Evolutionary conservation across 2,797 vertebrate species (phyloP).

Genomic region (Microchirus variegatus): DNA sequence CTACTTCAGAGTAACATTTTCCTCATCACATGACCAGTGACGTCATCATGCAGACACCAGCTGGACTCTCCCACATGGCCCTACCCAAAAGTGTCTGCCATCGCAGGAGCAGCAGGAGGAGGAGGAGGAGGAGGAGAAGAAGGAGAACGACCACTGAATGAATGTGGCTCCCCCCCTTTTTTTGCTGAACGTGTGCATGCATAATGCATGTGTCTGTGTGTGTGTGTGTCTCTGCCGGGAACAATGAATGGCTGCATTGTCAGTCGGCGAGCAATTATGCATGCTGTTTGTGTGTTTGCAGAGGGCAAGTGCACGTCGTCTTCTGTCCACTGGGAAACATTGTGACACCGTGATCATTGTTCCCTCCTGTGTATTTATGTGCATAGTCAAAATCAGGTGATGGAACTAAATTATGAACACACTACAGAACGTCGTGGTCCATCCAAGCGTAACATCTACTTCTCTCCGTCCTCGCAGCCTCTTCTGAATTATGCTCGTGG

Average conservation of each 20-base stretch:
- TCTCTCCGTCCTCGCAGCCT: conserved; percentile 9
- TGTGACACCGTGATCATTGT: conserved; percentile 21
- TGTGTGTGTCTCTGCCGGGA: conserved; percentile 21
- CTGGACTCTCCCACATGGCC: conserved; percentile 32
- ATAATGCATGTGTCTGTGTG: background rate
- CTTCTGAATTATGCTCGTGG: conserved; percentile 14
- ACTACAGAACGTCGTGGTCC: conserved; percentile 31
- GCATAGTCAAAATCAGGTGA: conserved; percentile 59
- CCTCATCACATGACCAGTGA: conserved; percentile 24
- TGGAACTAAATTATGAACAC: conserved; percentile 49
- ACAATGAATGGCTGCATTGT: conserved; percentile 58
- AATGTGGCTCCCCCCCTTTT: conserved; percentile 10
- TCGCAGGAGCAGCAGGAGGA: conserved; percentile 10
- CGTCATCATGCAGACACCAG: conserved; percentile 18
- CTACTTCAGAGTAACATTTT: conserved; percentile 29
- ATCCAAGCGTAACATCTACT: conserved; percentile 21
- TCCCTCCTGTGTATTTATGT: conserved; percentile 25
- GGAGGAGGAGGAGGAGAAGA: conserved; percentile 6
- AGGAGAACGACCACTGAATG: conserved; percentile 4
- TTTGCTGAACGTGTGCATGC: conserved; percentile 2
- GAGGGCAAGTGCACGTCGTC: conserved; percentile 40
- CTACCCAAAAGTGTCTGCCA: conserved; percentile 31
- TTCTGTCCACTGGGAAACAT: conserved; percentile 46
- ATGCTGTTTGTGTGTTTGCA: conserved; percentile 65
- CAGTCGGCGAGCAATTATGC: conserved; percentile 64